phyloP scores from a whole-genome alignment of 2,113 vertebrate species.

The Leptocoma aspasia region DNA sequence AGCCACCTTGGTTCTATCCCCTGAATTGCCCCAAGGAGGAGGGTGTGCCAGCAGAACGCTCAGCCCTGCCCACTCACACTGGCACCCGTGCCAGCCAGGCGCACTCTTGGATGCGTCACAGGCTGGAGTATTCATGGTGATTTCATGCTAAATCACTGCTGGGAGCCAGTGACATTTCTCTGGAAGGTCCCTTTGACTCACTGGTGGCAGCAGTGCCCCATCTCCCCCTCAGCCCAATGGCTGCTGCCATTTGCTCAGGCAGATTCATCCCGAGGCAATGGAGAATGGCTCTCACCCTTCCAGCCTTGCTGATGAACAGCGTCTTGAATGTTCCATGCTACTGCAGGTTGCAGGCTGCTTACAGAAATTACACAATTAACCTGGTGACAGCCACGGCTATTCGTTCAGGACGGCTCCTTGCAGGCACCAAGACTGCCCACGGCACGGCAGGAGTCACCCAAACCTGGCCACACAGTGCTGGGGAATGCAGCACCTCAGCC shows the following conservation, averaged over 20 bases:
- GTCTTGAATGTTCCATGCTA: neutral
- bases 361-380: neutral
- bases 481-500: neutral
- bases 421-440: neutral
- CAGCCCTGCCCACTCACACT: neutral
- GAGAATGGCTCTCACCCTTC: neutral
- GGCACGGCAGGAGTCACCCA: neutral
- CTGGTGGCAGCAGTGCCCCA: fast-evolving
- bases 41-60: neutral
- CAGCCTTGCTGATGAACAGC: neutral
- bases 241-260: neutral
- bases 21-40: neutral
- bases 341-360: neutral
- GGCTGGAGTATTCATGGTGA: neutral
- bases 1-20: neutral
- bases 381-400: neutral
- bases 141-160: neutral
- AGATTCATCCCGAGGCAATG: fast-evolving
- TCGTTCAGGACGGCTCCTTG: neutral
- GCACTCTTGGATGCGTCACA: neutral
- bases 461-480: neutral
- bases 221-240: fast-evolving
- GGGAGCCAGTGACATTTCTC: neutral
- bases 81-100: fast-evolving
- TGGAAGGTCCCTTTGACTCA: neutral